phyloP scores from a whole-genome alignment of 1,140 invertebrate species.

The Zaprionus davidi region DNA sequence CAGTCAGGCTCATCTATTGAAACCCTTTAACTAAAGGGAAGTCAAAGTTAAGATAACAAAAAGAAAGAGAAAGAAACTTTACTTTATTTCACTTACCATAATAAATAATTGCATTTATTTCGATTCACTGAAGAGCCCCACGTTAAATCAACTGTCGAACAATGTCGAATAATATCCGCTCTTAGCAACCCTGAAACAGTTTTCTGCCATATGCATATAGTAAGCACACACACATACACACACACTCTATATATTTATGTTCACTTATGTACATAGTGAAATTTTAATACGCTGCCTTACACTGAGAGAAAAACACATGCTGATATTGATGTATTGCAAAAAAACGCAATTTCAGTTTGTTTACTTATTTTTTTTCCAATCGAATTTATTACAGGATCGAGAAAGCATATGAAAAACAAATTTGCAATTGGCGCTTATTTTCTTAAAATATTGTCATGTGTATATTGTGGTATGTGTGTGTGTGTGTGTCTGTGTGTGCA shows the following conservation, averaged over 20 bases:
- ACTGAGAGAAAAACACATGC: not conserved
- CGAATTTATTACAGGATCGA: slow-evolving; percentile 74
- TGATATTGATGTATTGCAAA: not conserved
- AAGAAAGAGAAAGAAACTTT: not conserved
- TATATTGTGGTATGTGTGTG: slow-evolving; percentile 24
- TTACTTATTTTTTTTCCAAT: slow-evolving; percentile 69
- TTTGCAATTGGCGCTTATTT: slow-evolving; percentile 75
- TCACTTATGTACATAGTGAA: slow-evolving; percentile 31
- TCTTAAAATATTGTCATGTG: slow-evolving; percentile 66
- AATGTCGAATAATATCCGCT: too few species aligned
- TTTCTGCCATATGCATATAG: not conserved
- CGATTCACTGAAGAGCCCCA: too few species aligned
- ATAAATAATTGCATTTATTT: too few species aligned
- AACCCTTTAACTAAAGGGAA: not conserved
- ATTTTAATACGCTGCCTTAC: slow-evolving; percentile 59
- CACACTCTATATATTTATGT: not conserved
- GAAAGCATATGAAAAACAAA: slow-evolving; percentile 63
- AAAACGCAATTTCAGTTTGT: slow-evolving; percentile 77
- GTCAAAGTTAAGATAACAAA: not conserved
- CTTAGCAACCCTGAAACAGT: not conserved
- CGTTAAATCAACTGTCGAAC: too few species aligned
- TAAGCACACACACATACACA: not conserved
- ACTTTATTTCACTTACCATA: too few species aligned
- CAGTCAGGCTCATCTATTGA: not conserved
- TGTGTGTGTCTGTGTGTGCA: slow-evolving; percentile 47